Base-by-base conservation (phyloP, 2,888 invertebrate genomes). In the Cryptophagus acutangulus region DNA sequence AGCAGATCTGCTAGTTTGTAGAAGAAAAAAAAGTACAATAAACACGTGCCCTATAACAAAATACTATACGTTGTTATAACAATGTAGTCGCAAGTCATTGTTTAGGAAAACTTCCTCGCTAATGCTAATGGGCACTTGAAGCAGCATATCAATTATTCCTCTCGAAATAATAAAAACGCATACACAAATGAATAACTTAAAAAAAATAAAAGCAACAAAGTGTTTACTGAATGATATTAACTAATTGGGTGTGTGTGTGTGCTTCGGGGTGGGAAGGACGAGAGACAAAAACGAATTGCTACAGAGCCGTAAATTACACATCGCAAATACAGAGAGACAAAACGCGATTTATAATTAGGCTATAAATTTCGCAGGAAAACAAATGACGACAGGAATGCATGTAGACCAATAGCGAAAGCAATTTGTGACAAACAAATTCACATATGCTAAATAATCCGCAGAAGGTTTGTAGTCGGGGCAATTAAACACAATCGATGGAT, bases 301-400 rank as follows among this genome's bases (percentile, higher is more conserved):
- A 40, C n/a, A n/a, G n/a, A 54, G 56, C 52, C 58, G 58, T 62
- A 61, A 61, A 65, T 54, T 41, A 51, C 49, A 61, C 59, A 59
- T 62, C 59, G 61, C 62, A 62, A 62, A 61, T 56, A 55, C 60
- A 61, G 59, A 58, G 61, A 54, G n/a, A n/a, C n/a, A 55, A 6
- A 20, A 20, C 24, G 12, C 61, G 58, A 62, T 62, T 62, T 66
- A 66, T 68, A 68, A 67, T 68, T 67, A 63, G 65, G 63, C 63
- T 57, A 65, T 68, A 68, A 67, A 68, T 68, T 64, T 57, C 49
- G 54, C 54, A 46, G 57, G 53, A 56, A 65, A 68, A 69, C 66
- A 63, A 68, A 67, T 67, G 67, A 63, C 66, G 69, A 67, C 66
- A 65, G 65, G 61, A 63, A 66, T 63, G 63, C 66, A 63, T 69